These are phyloP conservation scores for Dromococcyx pavoninus DNA, from an alignment of 2,797 vertebrate genomes.

Conservation along the genomic window DNA sequence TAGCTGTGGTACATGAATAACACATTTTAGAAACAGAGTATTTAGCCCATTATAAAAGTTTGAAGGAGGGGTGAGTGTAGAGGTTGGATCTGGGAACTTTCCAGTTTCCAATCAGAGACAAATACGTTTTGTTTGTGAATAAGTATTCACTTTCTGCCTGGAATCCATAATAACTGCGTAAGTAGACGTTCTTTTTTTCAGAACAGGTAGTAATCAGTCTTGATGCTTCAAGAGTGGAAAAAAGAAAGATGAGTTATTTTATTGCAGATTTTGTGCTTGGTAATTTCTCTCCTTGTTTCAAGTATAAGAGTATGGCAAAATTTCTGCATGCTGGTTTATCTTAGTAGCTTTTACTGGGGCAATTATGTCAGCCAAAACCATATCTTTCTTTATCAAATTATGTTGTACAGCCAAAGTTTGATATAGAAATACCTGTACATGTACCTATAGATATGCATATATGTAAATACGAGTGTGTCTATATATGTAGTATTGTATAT, in stretches of 20 bases:
- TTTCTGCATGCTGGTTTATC: not conserved
- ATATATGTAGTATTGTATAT: not conserved
- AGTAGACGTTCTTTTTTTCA: not conserved
- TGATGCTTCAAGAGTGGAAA: not conserved
- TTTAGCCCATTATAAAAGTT: not conserved
- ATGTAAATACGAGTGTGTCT: not conserved
- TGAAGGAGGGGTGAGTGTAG: fast-evolving
- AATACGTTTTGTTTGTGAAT: not conserved
- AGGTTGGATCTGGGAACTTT: not conserved
- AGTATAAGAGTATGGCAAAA: not conserved
- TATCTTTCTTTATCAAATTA: not conserved
- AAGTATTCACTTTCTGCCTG: not conserved
- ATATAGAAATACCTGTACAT: not conserved
- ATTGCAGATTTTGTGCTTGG: fast-evolving
- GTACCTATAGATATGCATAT: not conserved
- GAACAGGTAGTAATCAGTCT: not conserved
- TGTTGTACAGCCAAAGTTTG: not conserved
- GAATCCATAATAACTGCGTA: not conserved
- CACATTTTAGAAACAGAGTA: not conserved
- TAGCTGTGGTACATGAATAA: not conserved
- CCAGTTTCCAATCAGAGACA: not conserved
- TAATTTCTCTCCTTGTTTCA: not conserved
- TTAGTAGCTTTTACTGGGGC: not conserved
- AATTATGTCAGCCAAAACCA: not conserved
- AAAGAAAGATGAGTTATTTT: not conserved